A percentile compares a stretch with the other conserved stretches of the same genome.
These are phyloP conservation scores for Lagria hirta DNA, from an alignment of 2,888 invertebrate genomes.

Conservation along the genomic window DNA sequence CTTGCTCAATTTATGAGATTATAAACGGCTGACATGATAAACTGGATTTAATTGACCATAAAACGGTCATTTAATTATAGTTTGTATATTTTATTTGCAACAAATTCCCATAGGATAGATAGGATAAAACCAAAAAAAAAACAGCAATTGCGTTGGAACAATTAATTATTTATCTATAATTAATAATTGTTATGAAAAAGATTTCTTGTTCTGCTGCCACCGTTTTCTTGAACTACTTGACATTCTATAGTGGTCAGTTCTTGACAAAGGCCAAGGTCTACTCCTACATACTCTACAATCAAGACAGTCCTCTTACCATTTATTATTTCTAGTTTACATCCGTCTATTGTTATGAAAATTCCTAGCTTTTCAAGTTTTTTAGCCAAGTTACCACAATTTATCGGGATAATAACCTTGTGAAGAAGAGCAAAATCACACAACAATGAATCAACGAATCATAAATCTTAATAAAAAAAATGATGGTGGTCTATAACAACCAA, in stretches of 20 bases:
- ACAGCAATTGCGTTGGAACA: slow-evolving; percentile 1
- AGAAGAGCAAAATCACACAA: too few species aligned
- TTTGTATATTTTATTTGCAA: too few species aligned
- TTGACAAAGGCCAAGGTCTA: slow-evolving; percentile 40
- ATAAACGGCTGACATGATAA: slow-evolving; percentile 5
- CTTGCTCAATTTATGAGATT: slow-evolving; percentile 6
- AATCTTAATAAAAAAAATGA: too few species aligned
- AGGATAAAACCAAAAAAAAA: background rate
- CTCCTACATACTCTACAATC: slow-evolving; percentile 29
- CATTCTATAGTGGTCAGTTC: slow-evolving; percentile 30
- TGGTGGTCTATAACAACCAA: too few species aligned
- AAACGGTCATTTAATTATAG: slow-evolving; percentile 11
- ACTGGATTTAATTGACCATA: slow-evolving; percentile 7
- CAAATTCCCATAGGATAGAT: too few species aligned
- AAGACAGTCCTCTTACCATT: slow-evolving; percentile 15
- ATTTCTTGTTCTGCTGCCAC: slow-evolving; percentile 18
- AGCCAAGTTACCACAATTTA: too few species aligned
- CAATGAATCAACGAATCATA: too few species aligned
- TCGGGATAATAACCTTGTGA: too few species aligned
- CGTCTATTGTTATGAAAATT: slow-evolving; percentile 7
- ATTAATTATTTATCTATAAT: slow-evolving; percentile 19
- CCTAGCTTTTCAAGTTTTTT: slow-evolving; percentile 1
- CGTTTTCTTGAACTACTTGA: slow-evolving; percentile 17
- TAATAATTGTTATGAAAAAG: slow-evolving; percentile 21
- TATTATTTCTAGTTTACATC: slow-evolving; percentile 11